Base-by-base conservation (phyloP, 2,113 vertebrate genomes). In the Oriolus oriolus region DNA sequence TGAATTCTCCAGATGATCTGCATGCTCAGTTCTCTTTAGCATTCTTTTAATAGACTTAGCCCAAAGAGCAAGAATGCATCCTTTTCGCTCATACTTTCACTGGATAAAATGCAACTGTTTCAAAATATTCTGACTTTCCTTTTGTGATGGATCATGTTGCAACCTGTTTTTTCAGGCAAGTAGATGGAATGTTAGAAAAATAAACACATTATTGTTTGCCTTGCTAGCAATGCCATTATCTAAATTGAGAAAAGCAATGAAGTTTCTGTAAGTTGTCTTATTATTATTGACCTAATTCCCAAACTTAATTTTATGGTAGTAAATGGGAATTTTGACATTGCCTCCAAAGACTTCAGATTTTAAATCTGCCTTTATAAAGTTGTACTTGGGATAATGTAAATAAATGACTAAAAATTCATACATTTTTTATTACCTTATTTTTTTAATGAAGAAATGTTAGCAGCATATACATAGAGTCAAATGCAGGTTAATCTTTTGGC, bases 1-100 rank as follows among this genome's bases (percentile, higher is more conserved):
- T 96, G 95, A 97, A 97, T 98, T 98, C 97, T 97, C 96, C 96
- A 92, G 96, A 97, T 97, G 93, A 98, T 97, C 95, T 83, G 15
- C 97, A 89, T 90, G 89, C 90, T 97, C 93, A 75, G 71, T 95
- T 95, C 81, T 92, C 94, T 95, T 92, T 89, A 80, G 87, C 93
- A 57, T 82, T 95, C 88, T 95, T 96, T 97, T 95, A 96, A 96
- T 96, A 96, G 96, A 95, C 78, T 84, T 83, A 31, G 88, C 89
- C 64, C 78, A 71, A 95, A 63, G 59, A 77, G 84, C 94, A 65
- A 90, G 90, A 97, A 95, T 90, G 65, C 52, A 79, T 87, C 73
- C 80, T 70, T 76, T 71, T 56, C 54, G 60, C 90, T 86, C 68
- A 37, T 78, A 85, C 45, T 96, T 96, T 74, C 61, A 44, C 91